Conservation (phyloP, 2,113 vertebrate genomes). For the Lichenostomus cassidix region DNA sequence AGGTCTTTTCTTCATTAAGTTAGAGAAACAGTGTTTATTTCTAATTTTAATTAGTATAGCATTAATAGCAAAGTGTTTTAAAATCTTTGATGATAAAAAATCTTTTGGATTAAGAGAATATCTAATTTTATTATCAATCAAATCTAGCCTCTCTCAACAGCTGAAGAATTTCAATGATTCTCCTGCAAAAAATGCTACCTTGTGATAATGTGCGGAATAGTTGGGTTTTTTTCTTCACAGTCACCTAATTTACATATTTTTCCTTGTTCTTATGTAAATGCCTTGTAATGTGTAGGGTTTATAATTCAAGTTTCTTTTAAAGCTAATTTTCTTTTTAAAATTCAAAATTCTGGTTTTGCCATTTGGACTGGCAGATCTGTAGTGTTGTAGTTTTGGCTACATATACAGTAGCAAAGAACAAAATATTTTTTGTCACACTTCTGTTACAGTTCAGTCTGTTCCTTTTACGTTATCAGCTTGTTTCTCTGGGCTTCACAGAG, state of each 20-base stretch:
- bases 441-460: conserved; percentile 62
- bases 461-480: conserved; percentile 24
- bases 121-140: not conserved
- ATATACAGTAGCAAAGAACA: conserved; percentile 46
- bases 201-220: not conserved
- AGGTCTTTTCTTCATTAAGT: not conserved
- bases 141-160: not conserved
- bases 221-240: not conserved
- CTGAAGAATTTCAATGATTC: not conserved
- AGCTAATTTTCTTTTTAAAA: not conserved
- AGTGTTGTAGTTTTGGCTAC: conserved; percentile 66
- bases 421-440: conserved; percentile 64
- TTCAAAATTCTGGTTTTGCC: not conserved
- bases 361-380: conserved; percentile 41
- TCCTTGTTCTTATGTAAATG: not conserved
- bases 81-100: not conserved
- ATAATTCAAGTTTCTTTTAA: not conserved
- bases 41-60: not conserved
- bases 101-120: not conserved
- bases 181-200: not conserved
- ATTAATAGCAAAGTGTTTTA: not conserved
- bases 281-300: not conserved
- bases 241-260: not conserved
- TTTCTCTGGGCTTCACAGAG: conserved; percentile 14
- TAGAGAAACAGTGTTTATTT: not conserved